A percentile compares a stretch with the other conserved stretches of the same genome.
Conservation (phyloP, 2,797 vertebrate species). For the Phrynocephalus vlangalii region DNA sequence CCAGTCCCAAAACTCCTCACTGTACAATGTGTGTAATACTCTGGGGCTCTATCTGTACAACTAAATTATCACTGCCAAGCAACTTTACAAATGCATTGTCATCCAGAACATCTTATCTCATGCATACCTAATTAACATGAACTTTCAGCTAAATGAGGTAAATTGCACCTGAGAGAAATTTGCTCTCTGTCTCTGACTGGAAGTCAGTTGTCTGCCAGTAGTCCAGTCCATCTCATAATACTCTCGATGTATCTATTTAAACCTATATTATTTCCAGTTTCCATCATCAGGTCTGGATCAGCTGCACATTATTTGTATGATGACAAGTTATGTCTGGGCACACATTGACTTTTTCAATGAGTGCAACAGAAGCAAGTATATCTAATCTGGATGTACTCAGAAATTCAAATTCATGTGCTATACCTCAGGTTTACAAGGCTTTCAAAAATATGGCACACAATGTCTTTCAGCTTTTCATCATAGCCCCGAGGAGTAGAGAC, state of each 20-base stretch:
- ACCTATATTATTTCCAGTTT: neutral
- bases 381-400: neutral
- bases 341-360: neutral
- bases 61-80: neutral
- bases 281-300: neutral
- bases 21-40: neutral
- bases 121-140: conserved; percentile 5
- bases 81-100: conserved; percentile 1
- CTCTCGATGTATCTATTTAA: neutral
- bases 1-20: neutral
- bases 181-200: neutral
- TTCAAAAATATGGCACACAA: neutral
- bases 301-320: neutral
- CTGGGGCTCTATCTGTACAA: neutral
- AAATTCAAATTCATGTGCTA: neutral
- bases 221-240: neutral
- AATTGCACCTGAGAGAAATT: neutral
- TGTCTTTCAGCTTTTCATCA: neutral
- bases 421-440: conserved; percentile 4
- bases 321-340: neutral
- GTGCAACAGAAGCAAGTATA: neutral
- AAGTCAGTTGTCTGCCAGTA: neutral
- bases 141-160: neutral
- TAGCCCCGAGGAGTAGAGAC: neutral
- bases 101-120: neutral